These are phyloP conservation scores for Dryocosmus kuriphilus DNA, from an alignment of 2,888 invertebrate species.

Conservation along the genomic window DNA sequence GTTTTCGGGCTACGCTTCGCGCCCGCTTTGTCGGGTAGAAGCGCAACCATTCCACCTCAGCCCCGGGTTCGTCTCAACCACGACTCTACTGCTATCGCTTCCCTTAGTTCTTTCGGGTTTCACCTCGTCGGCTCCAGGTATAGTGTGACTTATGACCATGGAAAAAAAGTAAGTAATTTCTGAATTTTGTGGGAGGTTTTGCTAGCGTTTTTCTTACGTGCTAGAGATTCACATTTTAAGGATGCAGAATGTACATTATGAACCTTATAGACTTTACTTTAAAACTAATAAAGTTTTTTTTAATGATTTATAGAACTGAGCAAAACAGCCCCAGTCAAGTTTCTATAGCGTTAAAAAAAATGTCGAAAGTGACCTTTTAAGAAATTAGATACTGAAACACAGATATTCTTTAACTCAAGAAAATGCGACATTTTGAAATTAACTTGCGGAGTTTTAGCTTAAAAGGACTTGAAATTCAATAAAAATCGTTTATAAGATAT, in stretches of 20 bases:
- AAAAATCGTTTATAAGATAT: too few relatives aligned
- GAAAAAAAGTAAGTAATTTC: constrained; percentile 35
- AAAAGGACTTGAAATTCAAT: too few relatives aligned
- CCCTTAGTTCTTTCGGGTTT: constrained; percentile 21
- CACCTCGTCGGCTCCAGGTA: constrained; percentile 25
- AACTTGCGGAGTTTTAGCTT: too few relatives aligned
- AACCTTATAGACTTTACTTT: neutral
- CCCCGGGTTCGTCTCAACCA: neutral
- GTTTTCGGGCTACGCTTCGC: constrained; percentile 65
- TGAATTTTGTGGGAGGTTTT: constrained; percentile 1
- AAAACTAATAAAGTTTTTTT: too few relatives aligned
- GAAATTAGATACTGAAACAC: too few relatives aligned
- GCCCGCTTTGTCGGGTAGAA: constrained; percentile 51
- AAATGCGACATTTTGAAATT: too few relatives aligned
- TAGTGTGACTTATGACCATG: constrained; percentile 23
- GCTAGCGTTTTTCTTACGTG: neutral
- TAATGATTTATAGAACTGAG: too few relatives aligned
- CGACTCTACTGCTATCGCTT: constrained; percentile 6
- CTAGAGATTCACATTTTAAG: neutral
- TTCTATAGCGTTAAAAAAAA: too few relatives aligned
- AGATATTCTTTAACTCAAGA: too few relatives aligned
- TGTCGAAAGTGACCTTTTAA: too few relatives aligned
- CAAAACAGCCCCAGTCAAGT: too few relatives aligned
- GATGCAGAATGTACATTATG: too few relatives aligned
- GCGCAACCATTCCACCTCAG: constrained; percentile 33